Base-by-base conservation (phyloP, 1,140 invertebrate genomes). In the Hylaeus anthracinus region DNA sequence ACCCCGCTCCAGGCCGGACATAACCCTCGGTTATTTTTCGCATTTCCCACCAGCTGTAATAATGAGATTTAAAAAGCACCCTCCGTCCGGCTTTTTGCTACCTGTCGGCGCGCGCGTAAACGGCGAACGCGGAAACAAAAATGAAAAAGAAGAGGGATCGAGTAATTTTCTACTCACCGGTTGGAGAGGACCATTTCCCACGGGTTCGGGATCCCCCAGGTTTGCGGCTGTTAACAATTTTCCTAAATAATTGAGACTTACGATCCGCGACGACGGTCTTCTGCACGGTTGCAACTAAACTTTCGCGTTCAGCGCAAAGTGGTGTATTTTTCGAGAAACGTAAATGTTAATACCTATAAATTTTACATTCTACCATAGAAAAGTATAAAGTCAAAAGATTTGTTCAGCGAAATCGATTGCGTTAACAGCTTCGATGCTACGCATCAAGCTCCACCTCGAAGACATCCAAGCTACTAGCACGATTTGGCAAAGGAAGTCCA, bases 1-100 rank as follows among this genome's bases (percentile, higher is more conserved):
- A 26, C 64, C 56, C 51, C 10, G 39, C 41, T 39, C 37, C 51
- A 26, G 64, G 65, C 53, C 55, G 69, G 79, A 63, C 72, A 72
- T 56, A 79, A 79, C 75, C 85, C 86, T 85, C 63, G 81, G 41
- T 86, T 84, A 88, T 89, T 90, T 89, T 85, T 86, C 88, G 63
- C 81, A 77, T 88, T 88, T 79, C 72, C 79, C 83, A 75, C 79
- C 83, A 88, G 86, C 83, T 67, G 73, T 84, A 84, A 88, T 89
- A 89, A 90, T 83, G 86, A 90, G 88, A 91, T 88, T 90, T 90
- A 86, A 89, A 90, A 86, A 84, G 80, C 75, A 77, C 64, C 69
- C 81, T 63, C 61, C 41, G 26, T 26, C 66, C 12, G 51, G 37
- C 43, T 63, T 64, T 74, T 61, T 26, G 37, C 71, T 86, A 81